phyloP scores from a whole-genome alignment of 2,113 vertebrate species.

The Elanus axillaris region DNA sequence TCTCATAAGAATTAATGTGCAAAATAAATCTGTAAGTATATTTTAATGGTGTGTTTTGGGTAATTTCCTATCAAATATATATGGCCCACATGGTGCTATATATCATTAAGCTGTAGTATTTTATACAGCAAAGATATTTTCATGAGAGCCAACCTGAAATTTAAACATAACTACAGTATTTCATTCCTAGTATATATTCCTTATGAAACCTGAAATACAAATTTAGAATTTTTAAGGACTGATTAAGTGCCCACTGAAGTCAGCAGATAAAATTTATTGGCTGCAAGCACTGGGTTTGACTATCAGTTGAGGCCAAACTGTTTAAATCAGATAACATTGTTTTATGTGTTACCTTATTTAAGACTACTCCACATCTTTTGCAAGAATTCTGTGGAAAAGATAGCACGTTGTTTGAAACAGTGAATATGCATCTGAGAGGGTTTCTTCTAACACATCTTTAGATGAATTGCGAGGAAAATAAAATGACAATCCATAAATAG shows the following conservation, averaged over 20 bases:
- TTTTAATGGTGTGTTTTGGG: not conserved
- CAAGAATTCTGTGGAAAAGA: not conserved
- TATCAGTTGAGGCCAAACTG: not conserved
- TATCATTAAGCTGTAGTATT: not conserved
- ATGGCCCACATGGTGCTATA: not conserved
- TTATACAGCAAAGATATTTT: not conserved
- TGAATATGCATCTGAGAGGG: not conserved
- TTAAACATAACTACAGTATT: not conserved
- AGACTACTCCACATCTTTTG: not conserved
- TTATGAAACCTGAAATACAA: not conserved
- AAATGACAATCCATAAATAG: slow-evolving; percentile 9
- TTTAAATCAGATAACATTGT: not conserved
- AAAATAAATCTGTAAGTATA: not conserved
- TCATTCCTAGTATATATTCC: not conserved
- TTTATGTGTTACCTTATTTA: not conserved
- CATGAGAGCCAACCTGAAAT: not conserved
- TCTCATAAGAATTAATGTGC: not conserved
- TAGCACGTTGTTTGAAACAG: not conserved
- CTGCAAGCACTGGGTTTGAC: not conserved
- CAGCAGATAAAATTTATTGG: not conserved
- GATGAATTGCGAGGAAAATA: not conserved
- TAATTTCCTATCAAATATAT: not conserved
- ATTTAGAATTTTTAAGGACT: not conserved
- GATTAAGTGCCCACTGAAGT: not conserved
- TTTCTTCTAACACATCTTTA: not conserved